phyloP scores from a whole-genome alignment of 2,113 vertebrate genomes.

The Cyrtonyx montezumae region DNA sequence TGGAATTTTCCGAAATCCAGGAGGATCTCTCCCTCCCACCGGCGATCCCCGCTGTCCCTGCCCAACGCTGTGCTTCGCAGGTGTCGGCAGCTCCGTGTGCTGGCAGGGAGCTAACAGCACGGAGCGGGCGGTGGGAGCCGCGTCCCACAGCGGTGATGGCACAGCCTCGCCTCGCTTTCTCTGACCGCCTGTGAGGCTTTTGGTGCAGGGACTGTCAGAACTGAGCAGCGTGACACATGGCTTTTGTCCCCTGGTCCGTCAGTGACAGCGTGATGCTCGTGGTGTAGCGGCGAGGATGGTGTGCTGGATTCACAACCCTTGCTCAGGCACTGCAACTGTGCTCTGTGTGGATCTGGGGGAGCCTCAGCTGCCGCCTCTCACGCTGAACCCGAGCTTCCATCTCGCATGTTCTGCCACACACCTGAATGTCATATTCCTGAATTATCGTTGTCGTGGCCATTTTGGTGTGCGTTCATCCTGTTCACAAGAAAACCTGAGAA shows the following conservation, averaged over 20 bases:
- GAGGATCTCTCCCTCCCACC: neutral
- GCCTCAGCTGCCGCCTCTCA: neutral
- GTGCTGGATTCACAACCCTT: neutral
- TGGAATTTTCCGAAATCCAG: neutral
- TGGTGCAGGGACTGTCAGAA: neutral
- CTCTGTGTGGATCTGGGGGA: neutral
- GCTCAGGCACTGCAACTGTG: neutral
- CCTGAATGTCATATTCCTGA: neutral
- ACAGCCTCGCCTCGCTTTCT: neutral
- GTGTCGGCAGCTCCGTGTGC: neutral
- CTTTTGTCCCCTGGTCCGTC: conserved; percentile 7
- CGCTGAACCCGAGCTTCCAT: neutral
- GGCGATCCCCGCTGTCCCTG: too few relatives aligned
- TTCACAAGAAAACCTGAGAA: neutral
- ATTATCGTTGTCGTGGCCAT: neutral
- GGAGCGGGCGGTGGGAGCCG: neutral
- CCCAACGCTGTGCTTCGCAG: neutral
- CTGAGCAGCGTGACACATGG: neutral
- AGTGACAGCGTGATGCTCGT: neutral
- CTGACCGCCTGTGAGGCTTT: neutral
- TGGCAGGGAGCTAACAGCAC: neutral
- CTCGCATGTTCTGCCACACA: neutral
- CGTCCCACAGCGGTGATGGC: neutral
- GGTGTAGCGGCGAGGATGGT: neutral
- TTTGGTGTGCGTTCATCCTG: accelerated